Base-by-base conservation (phyloP, 2,113 vertebrate species). In the Cynocephalus volans region DNA sequence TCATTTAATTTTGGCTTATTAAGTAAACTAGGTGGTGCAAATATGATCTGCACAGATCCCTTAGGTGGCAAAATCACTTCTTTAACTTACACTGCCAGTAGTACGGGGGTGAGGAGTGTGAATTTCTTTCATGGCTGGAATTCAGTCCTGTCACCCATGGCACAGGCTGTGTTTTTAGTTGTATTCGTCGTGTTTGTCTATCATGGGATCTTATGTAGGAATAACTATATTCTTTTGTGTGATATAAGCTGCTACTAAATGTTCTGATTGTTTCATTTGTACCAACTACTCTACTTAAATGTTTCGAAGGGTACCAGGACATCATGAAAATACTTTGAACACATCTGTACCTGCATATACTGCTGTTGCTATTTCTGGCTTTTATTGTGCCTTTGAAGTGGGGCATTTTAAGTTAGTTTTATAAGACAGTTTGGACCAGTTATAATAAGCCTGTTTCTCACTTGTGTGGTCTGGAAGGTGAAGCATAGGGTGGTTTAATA, bases 261-360 rank as follows among this genome's bases (percentile, higher is more conserved):
- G 62, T 50, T 33, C 17, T 65, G 33, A 2, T 56, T 3, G 21
- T 31, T 58, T 75, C 26, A 4, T 50, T 75, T 41, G 2, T 52
- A 13, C 13, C 17, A 19, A 10, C 36, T 84, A 1, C 19, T 52
- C 54, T n/a, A 5, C 79, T 60, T 54, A n/a, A 24, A 4, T 77
- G 1, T 67, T 33, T 64, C 73, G 6, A 72, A 76, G 45, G 17
- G 23, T 36, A 2, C 3, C 24, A 11, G 36, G 28, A 26, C 24
- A 48, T 52, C 1, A 8, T 2, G 31, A 81, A 54, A 28, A 18
- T 21, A 13, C 3, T 9, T 26, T 14, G 6, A 0, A 2, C 41
- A 3, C 1, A 3, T 41, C 1, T 8, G 1, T 48, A 19, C 31
- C 6, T 2, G 3, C 1, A 0, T 69, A 3, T 45, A 8, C 4